These are phyloP conservation scores for Halcyon leucocephala DNA, from an alignment of 2,797 vertebrate species.

Conservation along the genomic window DNA sequence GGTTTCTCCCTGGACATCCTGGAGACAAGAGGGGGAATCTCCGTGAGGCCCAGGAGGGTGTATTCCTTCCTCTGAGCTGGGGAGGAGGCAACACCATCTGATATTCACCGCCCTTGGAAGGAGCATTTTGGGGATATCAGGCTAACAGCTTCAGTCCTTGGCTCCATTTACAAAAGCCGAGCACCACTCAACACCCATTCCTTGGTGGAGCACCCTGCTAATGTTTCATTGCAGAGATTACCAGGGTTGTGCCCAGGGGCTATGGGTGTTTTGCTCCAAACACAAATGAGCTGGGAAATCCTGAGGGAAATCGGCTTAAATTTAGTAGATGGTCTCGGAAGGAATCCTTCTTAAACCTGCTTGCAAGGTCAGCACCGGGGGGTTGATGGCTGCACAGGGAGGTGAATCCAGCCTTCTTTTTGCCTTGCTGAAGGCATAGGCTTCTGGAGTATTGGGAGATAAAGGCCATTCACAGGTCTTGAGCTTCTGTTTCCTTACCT, in stretches of 20 bases:
- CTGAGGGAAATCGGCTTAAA: not conserved
- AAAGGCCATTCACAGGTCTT: not conserved
- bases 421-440: not conserved
- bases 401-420: not conserved
- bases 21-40: no score
- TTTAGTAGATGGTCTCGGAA: not conserved
- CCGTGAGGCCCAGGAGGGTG: not conserved
- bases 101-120: not conserved
- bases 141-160: not conserved
- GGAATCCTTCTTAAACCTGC: not conserved
- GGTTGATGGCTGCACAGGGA: not conserved
- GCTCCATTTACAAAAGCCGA: not conserved
- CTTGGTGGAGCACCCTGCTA: fast-evolving
- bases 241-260: not conserved
- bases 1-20: no score
- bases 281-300: not conserved
- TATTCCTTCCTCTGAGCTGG: not conserved
- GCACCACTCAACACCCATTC: not conserved
- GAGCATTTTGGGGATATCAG: not conserved
- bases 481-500: not conserved
- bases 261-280: not conserved
- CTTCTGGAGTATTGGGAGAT: not conserved
- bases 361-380: not conserved
- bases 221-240: not conserved
- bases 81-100: not conserved